Percentiles rank a stretch among this genome's conserved stretches.
Conservation (phyloP, 1,140 invertebrate genomes). For the Neuroterus valhalla region DNA sequence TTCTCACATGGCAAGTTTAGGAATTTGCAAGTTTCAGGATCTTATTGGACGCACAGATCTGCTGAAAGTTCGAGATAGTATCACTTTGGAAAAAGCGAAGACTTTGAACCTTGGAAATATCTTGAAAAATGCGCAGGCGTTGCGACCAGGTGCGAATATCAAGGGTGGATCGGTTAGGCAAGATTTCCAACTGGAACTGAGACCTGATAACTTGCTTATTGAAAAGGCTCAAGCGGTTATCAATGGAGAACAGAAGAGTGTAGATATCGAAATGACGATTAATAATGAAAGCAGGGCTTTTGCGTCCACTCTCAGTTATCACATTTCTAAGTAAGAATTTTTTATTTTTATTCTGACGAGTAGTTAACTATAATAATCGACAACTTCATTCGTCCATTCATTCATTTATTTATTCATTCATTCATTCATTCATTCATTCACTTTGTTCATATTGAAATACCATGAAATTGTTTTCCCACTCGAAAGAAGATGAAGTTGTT, state of each 20-base stretch:
- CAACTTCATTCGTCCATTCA: no score
- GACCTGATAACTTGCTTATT: constrained; percentile 91
- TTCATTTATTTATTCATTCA: no score
- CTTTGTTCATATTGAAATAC: no score
- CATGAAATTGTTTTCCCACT: no score
- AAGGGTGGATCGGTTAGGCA: constrained; percentile 90
- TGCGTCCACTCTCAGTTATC: constrained; percentile 94
- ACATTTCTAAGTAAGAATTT: constrained; percentile 90
- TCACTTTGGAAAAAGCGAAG: constrained; percentile 84
- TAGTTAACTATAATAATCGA: no score
- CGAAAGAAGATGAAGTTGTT: no score
- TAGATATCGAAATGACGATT: constrained; percentile 88
- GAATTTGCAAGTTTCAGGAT: constrained; percentile 93
- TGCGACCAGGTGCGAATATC: constrained; percentile 93
- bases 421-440: no score
- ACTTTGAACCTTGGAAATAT: constrained; percentile 90
- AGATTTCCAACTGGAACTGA: constrained; percentile 94
- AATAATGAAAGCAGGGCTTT: constrained; percentile 95
- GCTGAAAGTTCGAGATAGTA: constrained; percentile 78
- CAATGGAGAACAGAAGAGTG: constrained; percentile 80
- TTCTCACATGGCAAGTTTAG: constrained; percentile 91
- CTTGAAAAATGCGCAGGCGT: constrained; percentile 90
- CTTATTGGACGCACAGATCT: constrained; percentile 96
- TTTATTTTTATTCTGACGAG: not conserved
- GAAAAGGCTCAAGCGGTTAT: constrained; percentile 84